These are phyloP conservation scores for Cheilosia variabilis DNA, from an alignment of 2,888 invertebrate species.

Conservation along the genomic window DNA sequence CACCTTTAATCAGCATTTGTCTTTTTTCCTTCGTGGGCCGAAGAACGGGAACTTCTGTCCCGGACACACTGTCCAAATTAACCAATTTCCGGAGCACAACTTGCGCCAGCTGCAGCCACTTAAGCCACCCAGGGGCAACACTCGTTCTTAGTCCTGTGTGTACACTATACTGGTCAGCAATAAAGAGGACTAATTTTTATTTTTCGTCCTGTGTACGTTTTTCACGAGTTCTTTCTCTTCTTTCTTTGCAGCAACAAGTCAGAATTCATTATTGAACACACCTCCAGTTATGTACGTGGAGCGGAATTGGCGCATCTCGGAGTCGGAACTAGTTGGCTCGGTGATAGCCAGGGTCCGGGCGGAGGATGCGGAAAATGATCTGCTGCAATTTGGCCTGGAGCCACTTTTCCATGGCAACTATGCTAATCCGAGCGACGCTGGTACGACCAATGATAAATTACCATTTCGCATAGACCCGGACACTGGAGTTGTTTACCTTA, in stretches of 20 bases:
- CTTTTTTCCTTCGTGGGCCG: constrained; percentile 11
- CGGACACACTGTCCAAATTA: constrained; percentile 69
- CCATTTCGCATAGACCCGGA: constrained; percentile 91
- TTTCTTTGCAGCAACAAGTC: constrained; percentile 77
- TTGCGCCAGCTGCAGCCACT: constrained; percentile 62
- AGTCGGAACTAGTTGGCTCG: constrained; percentile 89
- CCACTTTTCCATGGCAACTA: constrained; percentile 83
- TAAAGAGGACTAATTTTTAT: constrained; percentile 30
- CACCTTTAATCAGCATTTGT: constrained; percentile 70
- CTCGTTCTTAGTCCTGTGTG: constrained; percentile 8
- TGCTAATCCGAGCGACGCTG: constrained; percentile 76
- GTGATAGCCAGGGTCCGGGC: constrained; percentile 89
- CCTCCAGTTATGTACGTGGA: constrained; percentile 89
- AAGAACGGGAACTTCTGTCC: constrained; percentile 33
- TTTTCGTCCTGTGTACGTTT: constrained; percentile 39
- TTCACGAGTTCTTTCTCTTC: neutral
- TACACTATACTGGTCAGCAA: constrained; percentile 32
- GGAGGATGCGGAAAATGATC: constrained; percentile 87
- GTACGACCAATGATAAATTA: constrained; percentile 80
- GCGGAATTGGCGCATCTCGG: constrained; percentile 90
- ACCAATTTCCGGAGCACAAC: constrained; percentile 60
- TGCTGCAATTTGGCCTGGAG: constrained; percentile 89
- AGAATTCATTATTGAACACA: constrained; percentile 78
- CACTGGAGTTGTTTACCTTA: constrained; percentile 91
- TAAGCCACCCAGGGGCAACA: constrained; percentile 55